A percentile compares a stretch with the other conserved stretches of the same genome.
These are phyloP conservation scores for Leptatherina wallacei DNA, from an alignment of 2,797 vertebrate species.

Conservation along the genomic window DNA sequence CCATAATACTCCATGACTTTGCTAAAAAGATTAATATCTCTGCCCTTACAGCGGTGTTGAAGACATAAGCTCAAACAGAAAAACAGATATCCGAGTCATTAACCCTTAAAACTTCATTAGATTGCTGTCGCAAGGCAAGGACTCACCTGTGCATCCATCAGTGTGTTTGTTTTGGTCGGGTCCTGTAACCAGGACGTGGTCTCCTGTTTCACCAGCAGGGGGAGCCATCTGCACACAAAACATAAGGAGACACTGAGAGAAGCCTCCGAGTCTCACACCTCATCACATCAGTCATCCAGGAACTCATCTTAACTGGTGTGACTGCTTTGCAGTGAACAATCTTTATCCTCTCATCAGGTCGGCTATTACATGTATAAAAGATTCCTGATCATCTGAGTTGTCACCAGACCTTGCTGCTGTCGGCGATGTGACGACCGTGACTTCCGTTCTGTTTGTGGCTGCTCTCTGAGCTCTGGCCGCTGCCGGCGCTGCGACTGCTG, in stretches of 20 bases:
- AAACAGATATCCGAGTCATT: no score
- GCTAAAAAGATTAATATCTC: no score
- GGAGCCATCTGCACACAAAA: constrained; percentile 70
- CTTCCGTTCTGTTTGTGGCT: constrained; percentile 80
- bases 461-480: constrained; percentile 92
- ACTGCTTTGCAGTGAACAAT: neutral
- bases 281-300: neutral
- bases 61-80: no score
- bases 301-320: neutral
- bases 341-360: neutral
- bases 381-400: no score
- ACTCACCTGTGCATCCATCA: constrained; percentile 68
- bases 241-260: neutral
- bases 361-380: neutral
- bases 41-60: no score
- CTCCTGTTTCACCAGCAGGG: constrained; percentile 76
- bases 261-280: neutral
- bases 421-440: constrained; percentile 39
- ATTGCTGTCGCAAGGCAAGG: no score
- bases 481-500: constrained; percentile 92
- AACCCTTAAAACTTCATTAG: no score
- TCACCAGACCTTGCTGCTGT: constrained; percentile 58
- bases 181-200: constrained; percentile 46
- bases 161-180: constrained; percentile 57
- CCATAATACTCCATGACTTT: no score